Conservation (phyloP, 2,888 invertebrate species). For the Andrena camellia region DNA sequence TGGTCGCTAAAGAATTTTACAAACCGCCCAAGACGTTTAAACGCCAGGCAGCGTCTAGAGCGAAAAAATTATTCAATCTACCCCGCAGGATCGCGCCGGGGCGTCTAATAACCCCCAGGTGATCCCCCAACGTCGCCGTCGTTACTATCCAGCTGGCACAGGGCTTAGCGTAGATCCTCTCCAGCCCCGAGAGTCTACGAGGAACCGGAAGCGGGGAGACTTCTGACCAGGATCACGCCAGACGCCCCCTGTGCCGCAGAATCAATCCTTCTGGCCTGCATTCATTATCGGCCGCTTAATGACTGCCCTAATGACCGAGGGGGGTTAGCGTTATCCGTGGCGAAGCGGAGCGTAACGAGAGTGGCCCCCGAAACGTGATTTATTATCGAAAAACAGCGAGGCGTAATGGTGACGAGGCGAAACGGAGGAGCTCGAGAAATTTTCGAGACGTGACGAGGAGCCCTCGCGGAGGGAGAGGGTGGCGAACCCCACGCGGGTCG, state of each 20-base stretch:
- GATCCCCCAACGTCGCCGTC: conserved; percentile 41
- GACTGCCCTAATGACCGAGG: conserved; percentile 72
- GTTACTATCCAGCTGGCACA: conserved; percentile 44
- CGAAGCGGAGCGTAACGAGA: conserved; percentile 63
- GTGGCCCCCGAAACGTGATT: conserved; percentile 73
- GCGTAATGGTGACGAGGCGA: conserved; percentile 61
- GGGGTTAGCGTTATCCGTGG: conserved; percentile 68
- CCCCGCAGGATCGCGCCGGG: not conserved
- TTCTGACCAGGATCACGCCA: conserved; percentile 8
- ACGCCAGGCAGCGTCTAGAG: not conserved
- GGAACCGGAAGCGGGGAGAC: conserved; percentile 50
- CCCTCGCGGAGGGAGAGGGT: conserved; percentile 20
- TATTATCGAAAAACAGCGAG: conserved; percentile 68
- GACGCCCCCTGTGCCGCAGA: conserved; percentile 23
- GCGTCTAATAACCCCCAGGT: conserved; percentile 35
- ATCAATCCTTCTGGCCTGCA: conserved; percentile 72
- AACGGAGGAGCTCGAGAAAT: conserved; percentile 35
- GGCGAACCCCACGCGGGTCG: conserved; percentile 41
- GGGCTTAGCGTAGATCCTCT: conserved; percentile 47
- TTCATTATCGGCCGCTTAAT: conserved; percentile 78
- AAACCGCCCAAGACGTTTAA: not conserved
- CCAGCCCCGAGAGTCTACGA: not conserved
- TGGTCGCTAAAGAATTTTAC: not conserved
- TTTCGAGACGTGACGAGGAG: conserved; percentile 49
- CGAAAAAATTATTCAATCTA: conserved; percentile 45